Conservation (phyloP, 2,888 invertebrate species). For the Drosophila histrio region DNA sequence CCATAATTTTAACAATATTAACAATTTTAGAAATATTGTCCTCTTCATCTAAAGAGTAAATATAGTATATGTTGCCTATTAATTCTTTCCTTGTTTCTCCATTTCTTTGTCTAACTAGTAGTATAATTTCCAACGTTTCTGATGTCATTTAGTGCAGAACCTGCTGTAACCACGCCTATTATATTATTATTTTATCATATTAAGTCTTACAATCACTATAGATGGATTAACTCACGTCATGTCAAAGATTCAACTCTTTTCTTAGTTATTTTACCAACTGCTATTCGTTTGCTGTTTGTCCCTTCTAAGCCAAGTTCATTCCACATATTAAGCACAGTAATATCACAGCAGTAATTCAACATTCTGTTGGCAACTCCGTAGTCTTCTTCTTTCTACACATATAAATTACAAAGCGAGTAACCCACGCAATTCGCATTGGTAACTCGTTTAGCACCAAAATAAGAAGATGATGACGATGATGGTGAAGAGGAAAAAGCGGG, state of each 20-base stretch:
- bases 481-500: conserved; percentile 33
- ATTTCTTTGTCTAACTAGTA: too few species aligned
- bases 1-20: too few species aligned
- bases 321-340: conserved; percentile 14
- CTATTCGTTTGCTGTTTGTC: conserved; percentile 15
- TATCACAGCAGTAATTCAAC: not conserved
- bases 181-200: conserved; percentile 4
- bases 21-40: too few species aligned
- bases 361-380: conserved; percentile 33
- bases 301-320: conserved; percentile 20
- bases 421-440: conserved; percentile 42
- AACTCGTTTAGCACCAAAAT: conserved; percentile 45
- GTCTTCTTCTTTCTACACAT: not conserved
- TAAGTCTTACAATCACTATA: not conserved
- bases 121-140: not conserved
- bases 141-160: conserved; percentile 15
- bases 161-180: not conserved
- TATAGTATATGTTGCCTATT: not conserved
- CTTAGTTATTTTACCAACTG: not conserved
- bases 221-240: conserved; percentile 1
- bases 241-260: not conserved
- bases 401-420: conserved; percentile 25
- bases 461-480: not conserved
- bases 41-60: too few species aligned
- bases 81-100: not conserved